Evolutionary conservation across 2,797 vertebrate genomes (phyloP).

Genomic region (Hylomyscus alleni): DNA sequence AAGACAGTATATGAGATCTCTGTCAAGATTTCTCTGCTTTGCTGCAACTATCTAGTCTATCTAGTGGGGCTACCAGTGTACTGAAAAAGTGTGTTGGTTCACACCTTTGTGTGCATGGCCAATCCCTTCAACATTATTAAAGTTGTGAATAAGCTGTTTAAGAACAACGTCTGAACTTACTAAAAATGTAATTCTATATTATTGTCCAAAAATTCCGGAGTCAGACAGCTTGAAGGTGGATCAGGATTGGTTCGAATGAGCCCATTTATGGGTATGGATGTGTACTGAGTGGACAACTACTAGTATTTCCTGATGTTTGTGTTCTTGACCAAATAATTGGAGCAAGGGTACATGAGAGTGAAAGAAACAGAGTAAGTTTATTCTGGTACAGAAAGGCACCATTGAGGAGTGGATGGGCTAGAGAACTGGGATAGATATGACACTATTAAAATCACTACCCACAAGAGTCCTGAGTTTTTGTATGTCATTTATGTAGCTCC

Average conservation of each 20-base stretch:
- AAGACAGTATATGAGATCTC: not conserved
- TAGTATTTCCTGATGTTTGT: not conserved
- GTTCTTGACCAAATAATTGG: not conserved
- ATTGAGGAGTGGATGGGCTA: not conserved
- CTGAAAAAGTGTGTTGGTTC: not conserved
- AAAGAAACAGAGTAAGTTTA: not conserved
- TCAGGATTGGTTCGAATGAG: not conserved
- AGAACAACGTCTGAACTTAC: not conserved
- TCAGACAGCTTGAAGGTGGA: not conserved
- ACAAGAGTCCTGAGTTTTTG: not conserved
- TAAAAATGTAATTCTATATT: not conserved
- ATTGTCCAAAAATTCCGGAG: not conserved
- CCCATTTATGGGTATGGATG: not conserved
- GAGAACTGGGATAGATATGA: not conserved
- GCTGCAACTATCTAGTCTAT: too few species aligned
- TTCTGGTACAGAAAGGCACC: not conserved
- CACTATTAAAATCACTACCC: not conserved
- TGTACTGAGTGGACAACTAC: too few species aligned
- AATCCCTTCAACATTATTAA: not conserved
- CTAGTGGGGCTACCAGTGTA: not conserved
- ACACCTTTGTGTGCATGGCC: not conserved
- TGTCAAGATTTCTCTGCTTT: not conserved
- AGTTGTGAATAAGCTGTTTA: not conserved
- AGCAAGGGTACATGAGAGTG: not conserved
- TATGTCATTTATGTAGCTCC: not conserved